Conservation (phyloP, 92 coral and sea anemone genomes). For the Montipora capitata region DNA sequence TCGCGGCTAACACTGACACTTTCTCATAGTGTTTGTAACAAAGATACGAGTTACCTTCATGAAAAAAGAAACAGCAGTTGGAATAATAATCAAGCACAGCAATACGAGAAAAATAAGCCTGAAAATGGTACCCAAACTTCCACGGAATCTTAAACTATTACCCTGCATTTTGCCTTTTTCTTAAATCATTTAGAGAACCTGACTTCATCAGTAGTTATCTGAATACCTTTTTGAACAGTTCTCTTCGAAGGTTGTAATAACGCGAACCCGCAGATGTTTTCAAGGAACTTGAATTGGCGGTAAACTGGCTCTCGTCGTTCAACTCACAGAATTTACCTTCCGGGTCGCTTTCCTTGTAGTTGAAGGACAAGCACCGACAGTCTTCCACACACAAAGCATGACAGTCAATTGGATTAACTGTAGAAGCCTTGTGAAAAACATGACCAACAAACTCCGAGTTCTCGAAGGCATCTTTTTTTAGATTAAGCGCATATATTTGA, state of each 20-base stretch:
- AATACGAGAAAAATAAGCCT: too few relatives aligned
- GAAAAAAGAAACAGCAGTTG: too few relatives aligned
- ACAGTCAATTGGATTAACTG: constrained; percentile 14
- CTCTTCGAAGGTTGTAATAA: constrained; percentile 14
- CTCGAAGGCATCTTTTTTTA: constrained; percentile 12
- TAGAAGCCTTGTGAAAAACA: constrained; percentile 18
- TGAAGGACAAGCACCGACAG: constrained; percentile 44
- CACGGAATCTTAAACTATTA: too few relatives aligned
- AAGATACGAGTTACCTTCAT: too few relatives aligned
- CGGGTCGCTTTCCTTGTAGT: constrained; percentile 2
- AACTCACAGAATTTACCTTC: constrained; percentile 8
- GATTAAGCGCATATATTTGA: background rate
- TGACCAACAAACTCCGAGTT: constrained; percentile 23
- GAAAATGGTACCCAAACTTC: too few relatives aligned
- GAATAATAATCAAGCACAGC: too few relatives aligned
- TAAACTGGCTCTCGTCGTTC: background rate
- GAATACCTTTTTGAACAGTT: background rate
- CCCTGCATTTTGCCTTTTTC: too few relatives aligned
- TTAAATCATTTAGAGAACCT: too few relatives aligned
- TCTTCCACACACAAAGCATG: constrained; percentile 1
- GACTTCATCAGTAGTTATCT: background rate
- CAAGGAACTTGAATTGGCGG: background rate
- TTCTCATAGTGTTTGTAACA: too few relatives aligned
- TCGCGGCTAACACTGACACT: too few relatives aligned
- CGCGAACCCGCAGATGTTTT: constrained; percentile 7